Evolutionary conservation across 2,888 invertebrate genomes (phyloP).

Genomic region (Aquatica leii): DNA sequence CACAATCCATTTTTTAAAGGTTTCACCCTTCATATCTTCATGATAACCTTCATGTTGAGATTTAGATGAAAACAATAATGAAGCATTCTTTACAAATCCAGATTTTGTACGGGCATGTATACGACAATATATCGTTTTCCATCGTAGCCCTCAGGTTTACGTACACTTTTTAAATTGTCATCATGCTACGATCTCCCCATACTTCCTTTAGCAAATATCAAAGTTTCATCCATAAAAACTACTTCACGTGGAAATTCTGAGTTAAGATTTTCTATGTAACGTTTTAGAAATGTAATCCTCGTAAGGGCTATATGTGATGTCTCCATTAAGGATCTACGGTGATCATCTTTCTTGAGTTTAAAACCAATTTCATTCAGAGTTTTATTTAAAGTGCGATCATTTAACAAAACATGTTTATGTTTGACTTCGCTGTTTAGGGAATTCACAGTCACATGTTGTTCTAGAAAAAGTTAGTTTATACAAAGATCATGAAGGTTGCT

Average conservation of each 20-base stretch:
- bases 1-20: too few species aligned
- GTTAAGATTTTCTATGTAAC: neutral
- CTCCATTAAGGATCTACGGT: constrained; percentile 8
- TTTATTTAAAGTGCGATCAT: neutral
- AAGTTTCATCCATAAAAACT: constrained; percentile 20
- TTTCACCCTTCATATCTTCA: too few species aligned
- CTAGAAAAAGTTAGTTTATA: too few species aligned
- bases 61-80: too few species aligned
- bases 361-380: neutral
- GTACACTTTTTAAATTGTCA: constrained; percentile 20
- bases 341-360: constrained; percentile 14
- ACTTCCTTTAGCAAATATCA: constrained; percentile 22
- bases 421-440: too few species aligned
- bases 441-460: too few species aligned
- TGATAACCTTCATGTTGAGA: too few species aligned
- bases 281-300: neutral
- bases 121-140: constrained; percentile 33
- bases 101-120: too few species aligned
- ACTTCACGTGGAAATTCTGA: neutral
- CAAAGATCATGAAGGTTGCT: too few species aligned
- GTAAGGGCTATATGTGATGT: neutral
- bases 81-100: too few species aligned
- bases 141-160: constrained; percentile 24
- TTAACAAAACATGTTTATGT: too few species aligned
- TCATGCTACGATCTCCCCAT: constrained; percentile 25